Base-by-base conservation (phyloP, 2,797 vertebrate genomes). In the Carcharodon carcharias region DNA sequence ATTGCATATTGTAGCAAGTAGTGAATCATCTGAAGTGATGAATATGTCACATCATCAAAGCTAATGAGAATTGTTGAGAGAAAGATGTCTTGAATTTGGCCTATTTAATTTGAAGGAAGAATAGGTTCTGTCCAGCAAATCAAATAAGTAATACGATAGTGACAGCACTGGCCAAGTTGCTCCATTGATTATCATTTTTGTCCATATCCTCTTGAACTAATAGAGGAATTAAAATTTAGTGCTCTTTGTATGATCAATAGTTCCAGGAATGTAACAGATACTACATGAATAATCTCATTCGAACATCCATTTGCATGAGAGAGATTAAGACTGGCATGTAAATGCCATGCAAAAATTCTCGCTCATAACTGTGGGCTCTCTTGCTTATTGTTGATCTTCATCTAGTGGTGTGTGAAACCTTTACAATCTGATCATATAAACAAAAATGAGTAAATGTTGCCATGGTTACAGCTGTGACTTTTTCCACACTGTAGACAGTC, bases 131-230 rank as follows among this genome's bases (percentile, higher is more conserved):
- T 97, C 96, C 97, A 96, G 73, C 71, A 96, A 82, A 65, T 96
- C 35, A 93, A 9, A 3, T 97, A 96, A 95, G 97, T 97, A 96
- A 96, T 97, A 97, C 98, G 98, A 98, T 98, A 99, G 98, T 98
- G 97, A 98, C 98, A 96, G 97, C 97, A 97, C 97, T 97, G 98
- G 98, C 98, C 98, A 98, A 97, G 97, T 80, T 97, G 97, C 97
- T 98, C 98, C 98, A 99, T 98, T 98, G 98, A 98, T 73, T 95
- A 67, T 98, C 98, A 97, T 96, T 97, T 97, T 97, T 96, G 96
- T 96, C 96, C 96, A 61, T 96, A 63, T 92, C 56, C 96, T 96
- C 96, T 96, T 96, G 96, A 96, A 96, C 95, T 96, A 96, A 56
- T 94, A 28, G 96, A 97, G 97, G 96, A 97, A 96, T 96, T 96